A percentile compares a stretch with the other conserved stretches of the same genome.
Conservation (phyloP, 2,113 vertebrate genomes). For the Podarcis muralis region DNA sequence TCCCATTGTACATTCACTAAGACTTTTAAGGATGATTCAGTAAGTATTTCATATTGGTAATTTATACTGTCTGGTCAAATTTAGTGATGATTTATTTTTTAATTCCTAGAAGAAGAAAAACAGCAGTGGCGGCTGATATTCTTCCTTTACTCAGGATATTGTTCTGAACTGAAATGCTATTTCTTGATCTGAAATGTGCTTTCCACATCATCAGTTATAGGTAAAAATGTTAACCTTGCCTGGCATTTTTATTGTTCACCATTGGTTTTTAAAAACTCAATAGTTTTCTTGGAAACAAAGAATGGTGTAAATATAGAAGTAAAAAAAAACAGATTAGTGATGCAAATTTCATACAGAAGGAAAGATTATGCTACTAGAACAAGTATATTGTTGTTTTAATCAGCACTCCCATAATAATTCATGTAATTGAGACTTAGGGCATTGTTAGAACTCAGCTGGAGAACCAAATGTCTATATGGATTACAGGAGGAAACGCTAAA, state of each 20-base stretch:
- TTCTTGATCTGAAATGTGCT: slow-evolving; percentile 48
- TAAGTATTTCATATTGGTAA: slow-evolving; percentile 43
- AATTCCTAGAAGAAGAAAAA: slow-evolving; percentile 28
- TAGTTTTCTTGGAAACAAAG: slow-evolving; percentile 43
- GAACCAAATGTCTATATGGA: slow-evolving; percentile 67
- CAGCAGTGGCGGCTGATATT: slow-evolving; percentile 18
- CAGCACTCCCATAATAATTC: slow-evolving; percentile 70
- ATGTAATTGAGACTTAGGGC: slow-evolving; percentile 70
- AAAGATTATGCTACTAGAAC: slow-evolving; percentile 68
- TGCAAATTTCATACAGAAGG: slow-evolving; percentile 57
- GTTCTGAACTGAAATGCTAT: slow-evolving; percentile 50
- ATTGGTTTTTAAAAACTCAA: slow-evolving; percentile 48
- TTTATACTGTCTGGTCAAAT: slow-evolving; percentile 29
- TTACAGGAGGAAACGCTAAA: slow-evolving; percentile 69
- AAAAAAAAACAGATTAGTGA: slow-evolving; percentile 55
- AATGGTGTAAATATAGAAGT: slow-evolving; percentile 44
- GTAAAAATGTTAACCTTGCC: slow-evolving; percentile 40
- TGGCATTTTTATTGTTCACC: slow-evolving; percentile 55
- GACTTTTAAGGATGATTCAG: slow-evolving; percentile 30
- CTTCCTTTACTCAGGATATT: slow-evolving; percentile 47
- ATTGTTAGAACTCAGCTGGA: slow-evolving; percentile 65
- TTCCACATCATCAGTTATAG: slow-evolving; percentile 1
- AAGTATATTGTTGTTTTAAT: slow-evolving; percentile 70
- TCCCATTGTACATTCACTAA: not conserved
- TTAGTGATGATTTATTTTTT: slow-evolving; percentile 45